Base-by-base conservation (phyloP, 1,140 invertebrate genomes). In the Danaus melanippus region DNA sequence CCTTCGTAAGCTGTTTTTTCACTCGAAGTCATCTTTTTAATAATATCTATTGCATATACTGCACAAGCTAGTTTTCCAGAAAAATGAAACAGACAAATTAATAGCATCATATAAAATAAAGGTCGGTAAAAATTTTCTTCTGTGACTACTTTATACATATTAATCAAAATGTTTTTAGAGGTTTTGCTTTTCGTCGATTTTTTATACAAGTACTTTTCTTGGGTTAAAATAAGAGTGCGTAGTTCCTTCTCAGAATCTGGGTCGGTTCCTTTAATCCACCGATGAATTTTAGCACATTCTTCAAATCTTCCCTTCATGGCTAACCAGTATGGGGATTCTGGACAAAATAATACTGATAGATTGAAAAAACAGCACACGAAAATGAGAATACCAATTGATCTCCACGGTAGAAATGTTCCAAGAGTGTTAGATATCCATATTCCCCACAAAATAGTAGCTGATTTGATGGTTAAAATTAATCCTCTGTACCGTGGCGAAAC, bases 371-470 rank as follows among this genome's bases (percentile, higher is more conserved):
- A 52, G 32, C 58, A 64, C 6, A 64, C 46, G 8, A 65, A 46
- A 21, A 61, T 55, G 2, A 58, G 7, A 0, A 70, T 15, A 3
- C 47, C 52, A 42, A 74, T 74, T 32, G 66, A 56, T 17, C 49
- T 76, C 70, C 68, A 76, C 40, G 69, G 62, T 15, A 63, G 66
- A 32, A 63, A 75, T 2, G 70, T 69, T 10, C 70, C 70, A 9
- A 73, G 66, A 0, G 64, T 53, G 51, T 76, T 73, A 2, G 73
- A 50, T 0, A 66, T 43, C 62, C 65, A 73, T n/a, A 73, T 47
- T 10, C 69, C 69, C 64, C 60, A 69, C 42, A 66, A 66, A 15
- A 69, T 64, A 12, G 62, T 62, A 12, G 64, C 66, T 0, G 69
- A 65, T 49, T 70, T 64, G 1, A 76, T 46, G 9, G 68, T 66